phyloP scores from a whole-genome alignment of 1,140 invertebrate genomes.

The Stenopsyche tienmushanensis region DNA sequence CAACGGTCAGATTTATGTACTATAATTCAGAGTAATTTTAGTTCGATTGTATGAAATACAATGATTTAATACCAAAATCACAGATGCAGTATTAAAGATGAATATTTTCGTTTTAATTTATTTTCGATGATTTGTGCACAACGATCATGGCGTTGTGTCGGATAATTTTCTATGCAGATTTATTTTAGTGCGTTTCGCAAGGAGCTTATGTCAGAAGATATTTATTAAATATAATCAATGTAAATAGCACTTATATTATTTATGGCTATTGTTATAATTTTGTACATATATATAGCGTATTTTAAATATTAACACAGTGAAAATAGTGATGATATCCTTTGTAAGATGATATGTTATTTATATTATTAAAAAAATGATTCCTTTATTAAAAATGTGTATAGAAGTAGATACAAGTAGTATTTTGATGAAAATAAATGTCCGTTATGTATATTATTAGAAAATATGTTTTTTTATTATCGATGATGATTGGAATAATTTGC shows the following conservation, averaged over 20 bases:
- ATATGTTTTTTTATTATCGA: slow-evolving; percentile 6
- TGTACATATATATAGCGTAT: neutral
- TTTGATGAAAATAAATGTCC: slow-evolving; percentile 40
- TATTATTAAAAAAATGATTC: slow-evolving; percentile 25
- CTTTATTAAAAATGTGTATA: slow-evolving; percentile 27
- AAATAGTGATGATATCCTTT: neutral
- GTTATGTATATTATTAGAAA: slow-evolving; percentile 42
- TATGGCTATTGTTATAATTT: neutral
- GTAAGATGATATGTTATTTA: slow-evolving; percentile 22
- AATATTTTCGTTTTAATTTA: no score
- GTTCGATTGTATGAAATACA: no score
- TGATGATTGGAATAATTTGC: no score
- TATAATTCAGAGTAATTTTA: no score
- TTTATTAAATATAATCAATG: no score
- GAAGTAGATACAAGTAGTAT: slow-evolving; percentile 26
- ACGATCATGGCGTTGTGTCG: no score
- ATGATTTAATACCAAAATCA: no score
- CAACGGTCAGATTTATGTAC: neutral
- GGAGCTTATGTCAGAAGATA: no score
- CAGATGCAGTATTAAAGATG: no score
- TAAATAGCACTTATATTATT: neutral
- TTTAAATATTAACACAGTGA: neutral
- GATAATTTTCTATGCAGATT: no score
- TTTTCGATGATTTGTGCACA: no score
- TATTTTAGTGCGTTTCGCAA: no score